Base-by-base conservation (phyloP, 2,888 invertebrate genomes). In the Trisateles emortualis region DNA sequence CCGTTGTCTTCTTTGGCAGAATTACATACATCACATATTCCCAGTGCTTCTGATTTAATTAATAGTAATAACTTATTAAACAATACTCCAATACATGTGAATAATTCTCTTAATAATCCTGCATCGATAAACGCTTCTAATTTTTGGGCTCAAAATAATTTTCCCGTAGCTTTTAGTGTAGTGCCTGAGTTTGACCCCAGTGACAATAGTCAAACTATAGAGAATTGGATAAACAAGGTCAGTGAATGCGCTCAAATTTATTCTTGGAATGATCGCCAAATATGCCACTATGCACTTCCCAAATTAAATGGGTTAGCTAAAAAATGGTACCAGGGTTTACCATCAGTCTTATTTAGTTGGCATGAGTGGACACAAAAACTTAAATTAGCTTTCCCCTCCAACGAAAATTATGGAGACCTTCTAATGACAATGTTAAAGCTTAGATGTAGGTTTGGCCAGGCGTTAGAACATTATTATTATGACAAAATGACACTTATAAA, bases 241-340 rank as follows among this genome's bases (percentile, higher is more conserved):
- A n/a, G n/a, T n/a, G n/a, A n/a, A n/a, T n/a, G n/a, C n/a, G n/a
- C n/a, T n/a, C n/a, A n/a, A n/a, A n/a, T n/a, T n/a, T n/a, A n/a
- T n/a, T n/a, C n/a, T n/a, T n/a, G n/a, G n/a, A n/a, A 58, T 49
- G 66, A 67, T 16, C 30, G 53, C 3, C 64, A 64, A 38, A 63
- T 45, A 26, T 51, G 49, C 43, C 62, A 68, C 26, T 68, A 56
- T 40, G 65, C 67, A 3, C 29, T 70, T 1, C 53, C 64, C 5
- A 68, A 64, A 50, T 49, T 68, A 11, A 46, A 16, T 1, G 70
- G 70, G 1, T 38, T 68, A 30, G 68, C 65, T 2, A 59, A 61
- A 35, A 57, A 47, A 33, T 71, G 66, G 71, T 67, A 64, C 40
- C 60, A 65, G 30, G 65, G 67, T 2, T 40, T 68, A 30, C 64